Percentiles rank a stretch among this genome's conserved stretches.
Conservation (phyloP, 2,888 invertebrate species). For the Amphimallon solstitiale region DNA sequence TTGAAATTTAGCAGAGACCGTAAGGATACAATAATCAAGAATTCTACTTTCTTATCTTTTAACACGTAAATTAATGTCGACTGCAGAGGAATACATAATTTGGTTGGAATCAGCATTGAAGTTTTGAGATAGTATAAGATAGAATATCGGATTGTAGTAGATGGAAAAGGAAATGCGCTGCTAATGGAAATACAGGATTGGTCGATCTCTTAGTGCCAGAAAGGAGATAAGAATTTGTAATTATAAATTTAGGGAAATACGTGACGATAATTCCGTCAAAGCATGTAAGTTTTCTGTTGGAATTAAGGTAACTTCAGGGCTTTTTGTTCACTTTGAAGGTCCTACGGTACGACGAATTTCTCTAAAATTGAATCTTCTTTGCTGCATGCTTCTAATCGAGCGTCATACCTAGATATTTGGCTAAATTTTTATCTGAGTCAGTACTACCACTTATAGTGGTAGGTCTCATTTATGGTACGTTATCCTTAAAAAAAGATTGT, state of each 20-base stretch:
- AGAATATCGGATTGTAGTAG: neutral
- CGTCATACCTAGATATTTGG: too few species aligned
- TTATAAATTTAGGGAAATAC: constrained; percentile 30
- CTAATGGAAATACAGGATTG: constrained; percentile 14
- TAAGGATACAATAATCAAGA: constrained; percentile 24
- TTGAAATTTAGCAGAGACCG: constrained; percentile 17
- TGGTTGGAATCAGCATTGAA: constrained; percentile 4
- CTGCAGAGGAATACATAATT: constrained; percentile 28
- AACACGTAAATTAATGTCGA: constrained; percentile 25
- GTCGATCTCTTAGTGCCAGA: constrained; percentile 16
- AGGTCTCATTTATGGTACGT: too few species aligned
- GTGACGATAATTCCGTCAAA: constrained; percentile 27
- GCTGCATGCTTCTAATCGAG: too few species aligned
- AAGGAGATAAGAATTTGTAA: constrained; percentile 31
- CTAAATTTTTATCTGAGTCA: too few species aligned
- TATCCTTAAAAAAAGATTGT: too few species aligned
- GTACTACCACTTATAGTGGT: too few species aligned
- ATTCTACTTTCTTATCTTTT: constrained; percentile 27
- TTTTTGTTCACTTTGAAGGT: constrained; percentile 2
- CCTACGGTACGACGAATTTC: neutral
- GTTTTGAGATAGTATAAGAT: constrained; percentile 20
- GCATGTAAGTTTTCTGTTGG: constrained; percentile 31
- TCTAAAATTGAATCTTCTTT: neutral
- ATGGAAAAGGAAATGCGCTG: constrained; percentile 3
- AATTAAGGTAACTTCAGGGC: constrained; percentile 24